phyloP scores from a whole-genome alignment of 2,888 invertebrate species.

The Eilema sororculum region DNA sequence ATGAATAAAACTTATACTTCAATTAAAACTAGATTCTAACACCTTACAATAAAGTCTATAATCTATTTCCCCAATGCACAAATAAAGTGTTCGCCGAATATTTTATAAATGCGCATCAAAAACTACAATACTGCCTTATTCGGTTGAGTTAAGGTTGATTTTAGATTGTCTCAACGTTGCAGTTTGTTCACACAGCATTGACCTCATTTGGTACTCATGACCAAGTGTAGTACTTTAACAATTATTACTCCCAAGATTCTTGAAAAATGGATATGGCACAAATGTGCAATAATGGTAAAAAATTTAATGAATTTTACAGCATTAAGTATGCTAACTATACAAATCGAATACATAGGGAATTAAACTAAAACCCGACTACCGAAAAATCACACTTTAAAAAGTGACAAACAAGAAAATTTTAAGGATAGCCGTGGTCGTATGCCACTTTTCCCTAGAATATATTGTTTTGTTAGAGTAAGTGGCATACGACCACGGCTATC shows the following conservation, averaged over 20 bases:
- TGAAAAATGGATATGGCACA: slow-evolving; percentile 10
- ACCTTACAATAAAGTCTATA: neutral
- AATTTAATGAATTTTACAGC: too few relatives aligned
- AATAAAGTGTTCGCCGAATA: neutral
- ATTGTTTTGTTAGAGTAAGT: too few relatives aligned
- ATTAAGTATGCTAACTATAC: too few relatives aligned
- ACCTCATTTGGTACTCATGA: slow-evolving; percentile 21
- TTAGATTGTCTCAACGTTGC: slow-evolving; percentile 6
- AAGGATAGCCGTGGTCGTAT: too few relatives aligned
- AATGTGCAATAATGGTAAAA: neutral
- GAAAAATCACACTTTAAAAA: too few relatives aligned
- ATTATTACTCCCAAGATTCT: slow-evolving; percentile 6
- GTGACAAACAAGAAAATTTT: too few relatives aligned
- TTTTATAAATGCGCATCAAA: neutral
- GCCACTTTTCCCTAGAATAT: too few relatives aligned
- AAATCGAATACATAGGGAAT: too few relatives aligned
- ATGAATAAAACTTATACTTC: neutral
- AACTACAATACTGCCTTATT: neutral
- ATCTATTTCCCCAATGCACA: neutral
- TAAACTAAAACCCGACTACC: too few relatives aligned
- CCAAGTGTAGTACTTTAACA: slow-evolving; percentile 11
- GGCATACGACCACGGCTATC: too few relatives aligned
- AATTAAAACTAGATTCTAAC: too few relatives aligned
- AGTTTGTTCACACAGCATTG: slow-evolving; percentile 19
- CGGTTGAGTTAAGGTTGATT: neutral